Evolutionary conservation across 2,797 vertebrate species (phyloP).

Genomic region (Spondyliosoma cantharus): DNA sequence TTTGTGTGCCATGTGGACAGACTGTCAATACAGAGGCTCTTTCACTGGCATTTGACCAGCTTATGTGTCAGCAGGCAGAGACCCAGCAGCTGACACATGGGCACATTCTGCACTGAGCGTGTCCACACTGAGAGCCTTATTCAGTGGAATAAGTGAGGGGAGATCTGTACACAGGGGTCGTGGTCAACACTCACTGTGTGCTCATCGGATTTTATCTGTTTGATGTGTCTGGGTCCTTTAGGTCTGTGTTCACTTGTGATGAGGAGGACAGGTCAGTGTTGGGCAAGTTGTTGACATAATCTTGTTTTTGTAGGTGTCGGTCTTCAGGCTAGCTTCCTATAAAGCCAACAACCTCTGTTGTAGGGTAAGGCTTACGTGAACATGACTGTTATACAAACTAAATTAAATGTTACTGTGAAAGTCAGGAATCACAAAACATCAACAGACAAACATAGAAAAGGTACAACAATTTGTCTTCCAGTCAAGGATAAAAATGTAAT

Average conservation of each 20-base stretch:
- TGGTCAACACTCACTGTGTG: conserved; percentile 16
- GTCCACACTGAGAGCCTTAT: conserved; percentile 49
- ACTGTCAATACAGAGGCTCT: conserved; percentile 54
- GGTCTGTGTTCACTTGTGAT: conserved; percentile 35
- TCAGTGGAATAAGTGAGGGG: conserved; percentile 31
- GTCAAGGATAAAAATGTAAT: neutral
- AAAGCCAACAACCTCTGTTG: conserved; percentile 2
- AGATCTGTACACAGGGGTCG: neutral
- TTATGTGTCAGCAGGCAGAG: conserved; percentile 51
- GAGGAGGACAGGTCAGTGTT: conserved; percentile 20
- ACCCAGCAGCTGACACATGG: conserved; percentile 63
- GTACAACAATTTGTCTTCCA: neutral
- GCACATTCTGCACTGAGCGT: conserved; percentile 40
- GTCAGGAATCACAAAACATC: neutral
- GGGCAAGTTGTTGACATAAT: conserved; percentile 34
- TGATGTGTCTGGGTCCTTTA: conserved; percentile 37
- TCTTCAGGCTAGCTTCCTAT: conserved; percentile 7
- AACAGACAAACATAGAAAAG: neutral
- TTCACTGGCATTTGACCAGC: conserved; percentile 61
- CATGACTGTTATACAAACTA: neutral
- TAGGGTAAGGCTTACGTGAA: neutral
- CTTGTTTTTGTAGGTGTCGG: conserved; percentile 31
- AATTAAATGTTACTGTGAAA: neutral
- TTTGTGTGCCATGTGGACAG: conserved; percentile 36
- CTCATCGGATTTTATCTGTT: conserved; percentile 44